Evolutionary conservation across 2,113 vertebrate species (phyloP).

Genomic region (Triplophysa siluroides): DNA sequence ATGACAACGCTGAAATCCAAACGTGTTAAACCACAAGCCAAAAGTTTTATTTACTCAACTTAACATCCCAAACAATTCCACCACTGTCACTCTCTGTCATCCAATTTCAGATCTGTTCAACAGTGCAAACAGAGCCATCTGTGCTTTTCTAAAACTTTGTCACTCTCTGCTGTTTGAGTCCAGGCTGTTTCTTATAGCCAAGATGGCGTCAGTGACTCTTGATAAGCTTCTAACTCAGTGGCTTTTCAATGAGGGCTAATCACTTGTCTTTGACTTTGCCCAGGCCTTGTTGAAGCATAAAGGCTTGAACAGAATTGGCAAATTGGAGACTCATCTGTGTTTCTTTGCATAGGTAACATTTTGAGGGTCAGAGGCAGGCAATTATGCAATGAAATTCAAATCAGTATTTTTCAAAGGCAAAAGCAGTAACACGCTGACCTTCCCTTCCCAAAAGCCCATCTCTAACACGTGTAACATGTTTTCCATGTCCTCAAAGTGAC

Average conservation of each 20-base stretch:
- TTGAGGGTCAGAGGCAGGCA: constrained; percentile 7
- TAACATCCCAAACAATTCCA: constrained; percentile 1
- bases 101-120: constrained; percentile 33
- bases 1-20: constrained; percentile 19
- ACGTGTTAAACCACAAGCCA: constrained; percentile 19
- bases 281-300: constrained; percentile 50
- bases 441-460: constrained; percentile 59
- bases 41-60: constrained; percentile 15
- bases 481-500: constrained; percentile 62
- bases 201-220: constrained; percentile 47
- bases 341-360: constrained; percentile 3
- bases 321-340: constrained; percentile 20
- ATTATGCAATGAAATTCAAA: not conserved
- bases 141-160: constrained; percentile 48
- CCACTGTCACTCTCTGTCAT: constrained; percentile 33
- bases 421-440: constrained; percentile 65
- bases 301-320: not conserved
- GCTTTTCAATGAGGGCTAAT: constrained; percentile 39
- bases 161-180: constrained; percentile 31
- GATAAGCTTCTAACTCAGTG: constrained; percentile 48
- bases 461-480: constrained; percentile 72
- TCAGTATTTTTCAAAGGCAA: constrained; percentile 59
- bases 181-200: constrained; percentile 51
- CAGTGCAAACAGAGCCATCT: constrained; percentile 37
- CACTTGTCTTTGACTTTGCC: constrained; percentile 52